These are phyloP conservation scores for Lasioglossum albipes DNA, from an alignment of 1,140 invertebrate genomes.

Conservation along the genomic window DNA sequence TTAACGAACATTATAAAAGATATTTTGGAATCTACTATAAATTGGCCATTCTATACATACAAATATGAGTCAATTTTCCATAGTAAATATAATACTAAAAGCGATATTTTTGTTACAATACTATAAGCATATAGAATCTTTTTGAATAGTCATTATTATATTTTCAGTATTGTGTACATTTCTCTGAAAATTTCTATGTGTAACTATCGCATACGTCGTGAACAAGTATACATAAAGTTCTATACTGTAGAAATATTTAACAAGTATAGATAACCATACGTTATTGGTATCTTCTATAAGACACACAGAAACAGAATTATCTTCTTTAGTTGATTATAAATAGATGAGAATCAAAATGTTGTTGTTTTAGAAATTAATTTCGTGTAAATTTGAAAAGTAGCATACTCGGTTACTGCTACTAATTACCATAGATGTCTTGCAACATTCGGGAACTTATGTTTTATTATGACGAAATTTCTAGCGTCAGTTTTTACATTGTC, in stretches of 20 bases:
- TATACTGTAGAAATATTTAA: conserved; percentile 42
- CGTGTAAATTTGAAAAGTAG: not conserved
- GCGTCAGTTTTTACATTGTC: not conserved
- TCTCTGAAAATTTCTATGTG: conserved; percentile 26
- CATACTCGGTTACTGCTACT: not conserved
- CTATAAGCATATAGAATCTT: conserved; percentile 19
- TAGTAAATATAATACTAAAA: conserved; percentile 40
- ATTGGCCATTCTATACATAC: conserved; percentile 26
- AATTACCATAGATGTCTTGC: not conserved
- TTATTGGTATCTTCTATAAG: not conserved
- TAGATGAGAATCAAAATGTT: not conserved
- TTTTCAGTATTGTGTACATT: conserved; percentile 31
- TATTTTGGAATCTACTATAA: conserved; percentile 32
- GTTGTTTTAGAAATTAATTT: conserved; percentile 12
- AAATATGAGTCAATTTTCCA: conserved; percentile 42
- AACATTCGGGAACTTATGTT: not conserved
- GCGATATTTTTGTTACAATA: conserved; percentile 39
- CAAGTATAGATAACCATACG: not conserved
- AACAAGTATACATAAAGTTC: conserved; percentile 46
- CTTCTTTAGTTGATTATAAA: not conserved
- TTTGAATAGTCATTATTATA: conserved; percentile 38
- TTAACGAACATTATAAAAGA: conserved; percentile 28
- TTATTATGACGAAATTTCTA: conserved; percentile 3
- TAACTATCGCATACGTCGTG: conserved; percentile 9
- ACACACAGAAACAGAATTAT: not conserved